Base-by-base conservation (phyloP, 53 echinoderm and acorn worm species). In the Temnopleurus reevesii region DNA sequence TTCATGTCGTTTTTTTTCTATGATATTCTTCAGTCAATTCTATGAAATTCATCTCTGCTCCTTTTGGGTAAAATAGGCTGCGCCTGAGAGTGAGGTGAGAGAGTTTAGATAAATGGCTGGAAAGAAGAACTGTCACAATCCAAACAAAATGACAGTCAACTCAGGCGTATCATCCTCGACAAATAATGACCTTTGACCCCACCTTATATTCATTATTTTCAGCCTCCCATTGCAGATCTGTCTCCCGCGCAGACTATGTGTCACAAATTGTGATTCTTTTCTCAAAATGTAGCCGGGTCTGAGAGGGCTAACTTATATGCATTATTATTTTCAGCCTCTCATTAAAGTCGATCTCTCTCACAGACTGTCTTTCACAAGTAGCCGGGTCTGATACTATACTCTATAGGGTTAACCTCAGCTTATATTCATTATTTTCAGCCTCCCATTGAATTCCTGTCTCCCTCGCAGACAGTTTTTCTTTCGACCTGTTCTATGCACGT, bases 91-190 rank as follows among this genome's bases (percentile, higher is more conserved):
- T 49, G 26, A 27, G 85, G 85, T 85, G 41, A 85, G 61, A 43
- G 0, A 30, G 87, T 65, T 87, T 87, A 87, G 65, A 87, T 87
- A 87, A 87, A 87, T 87, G 87, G 51, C 87, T 71, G 66, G 46
- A 45, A 64, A 44, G 87, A 66, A 64, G 87, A 66, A 66, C 66
- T 87, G 66, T 47, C 87, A 87, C 87, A 66, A 66, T 87, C 51
- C 65, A 87, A 87, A 87, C 54, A 87, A 87, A 87, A 49, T 46
- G 87, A 87, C 87, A 66, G 61, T 44, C 38, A 46, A 66, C 35
- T 38, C 66, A 64, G 87, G 19, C 61, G 59, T 66, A 60, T 49
- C 65, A 87, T 66, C 87, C 34, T 43, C 49, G 87, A 87, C 66
- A 66, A 46, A 46, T 47, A 26, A 33, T 66, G 71, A 87, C 87